Evolutionary conservation across 64 coral and sea anemone species (phyloP).

Genomic region (Pachyseris speciosa): DNA sequence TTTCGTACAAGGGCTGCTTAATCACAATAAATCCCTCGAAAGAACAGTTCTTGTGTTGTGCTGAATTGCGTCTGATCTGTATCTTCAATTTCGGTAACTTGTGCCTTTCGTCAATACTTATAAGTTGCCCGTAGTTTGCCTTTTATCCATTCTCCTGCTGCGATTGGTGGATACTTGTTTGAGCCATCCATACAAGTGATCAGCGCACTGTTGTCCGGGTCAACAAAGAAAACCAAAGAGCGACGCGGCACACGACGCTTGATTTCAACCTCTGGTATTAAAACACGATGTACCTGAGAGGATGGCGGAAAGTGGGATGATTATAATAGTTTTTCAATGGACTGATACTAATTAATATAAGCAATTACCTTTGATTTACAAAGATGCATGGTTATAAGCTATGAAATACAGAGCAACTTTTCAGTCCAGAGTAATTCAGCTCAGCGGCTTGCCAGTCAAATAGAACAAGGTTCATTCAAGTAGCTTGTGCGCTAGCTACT

Average conservation of each 20-base stretch:
- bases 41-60: too few species aligned
- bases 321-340: neutral
- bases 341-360: neutral
- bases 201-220: neutral
- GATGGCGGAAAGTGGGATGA: neutral
- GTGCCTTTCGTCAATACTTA: conserved; percentile 29
- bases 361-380: too few species aligned
- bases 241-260: conserved; percentile 19
- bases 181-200: conserved; percentile 48
- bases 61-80: too few species aligned
- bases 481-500: too few species aligned
- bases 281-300: conserved; percentile 30
- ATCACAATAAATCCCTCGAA: too few species aligned
- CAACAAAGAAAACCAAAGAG: conserved; percentile 34
- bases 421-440: too few species aligned
- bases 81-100: too few species aligned
- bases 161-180: conserved; percentile 51
- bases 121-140: neutral
- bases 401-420: too few species aligned
- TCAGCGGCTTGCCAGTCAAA: too few species aligned
- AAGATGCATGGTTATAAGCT: too few species aligned
- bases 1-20: too few species aligned
- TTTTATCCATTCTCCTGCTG: conserved; percentile 17
- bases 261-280: conserved; percentile 11
- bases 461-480: too few species aligned